Conservation (phyloP, 2,797 vertebrate genomes). For the Enteromius viviparus region DNA sequence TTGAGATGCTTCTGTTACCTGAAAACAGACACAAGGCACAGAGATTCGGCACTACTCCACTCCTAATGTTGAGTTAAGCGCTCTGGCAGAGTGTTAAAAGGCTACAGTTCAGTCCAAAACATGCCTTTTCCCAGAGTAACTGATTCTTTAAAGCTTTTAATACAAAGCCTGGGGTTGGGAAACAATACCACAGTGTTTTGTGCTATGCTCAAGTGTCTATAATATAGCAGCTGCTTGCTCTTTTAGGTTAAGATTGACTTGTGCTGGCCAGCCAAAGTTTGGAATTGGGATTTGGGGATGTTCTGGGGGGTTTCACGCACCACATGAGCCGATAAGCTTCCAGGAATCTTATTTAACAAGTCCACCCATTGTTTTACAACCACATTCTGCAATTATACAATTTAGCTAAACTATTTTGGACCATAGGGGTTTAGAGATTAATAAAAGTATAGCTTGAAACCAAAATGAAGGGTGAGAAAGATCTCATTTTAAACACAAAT, state of each 20-base stretch:
- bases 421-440: conserved; percentile 13
- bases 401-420: conserved; percentile 36
- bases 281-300: conserved; percentile 27
- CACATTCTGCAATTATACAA: conserved; percentile 42
- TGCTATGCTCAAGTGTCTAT: conserved; percentile 35
- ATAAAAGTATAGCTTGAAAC: conserved; percentile 18
- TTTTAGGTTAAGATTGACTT: conserved; percentile 27
- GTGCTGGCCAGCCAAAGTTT: conserved; percentile 23
- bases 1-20: conserved; percentile 25
- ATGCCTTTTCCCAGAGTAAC: conserved; percentile 45
- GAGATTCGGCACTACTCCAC: background rate
- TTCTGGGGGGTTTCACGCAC: conserved; percentile 18
- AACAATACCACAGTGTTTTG: conserved; percentile 48
- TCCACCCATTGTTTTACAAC: conserved; percentile 52
- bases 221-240: conserved; percentile 43
- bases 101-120: conserved; percentile 18
- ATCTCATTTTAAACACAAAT: conserved; percentile 28
- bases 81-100: conserved; percentile 22
- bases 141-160: conserved; percentile 41
- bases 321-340: conserved; percentile 50
- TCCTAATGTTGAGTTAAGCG: background rate
- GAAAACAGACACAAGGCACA: conserved; percentile 2
- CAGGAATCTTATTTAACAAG: conserved; percentile 55
- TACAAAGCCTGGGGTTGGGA: conserved; percentile 34
- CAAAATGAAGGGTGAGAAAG: conserved; percentile 27